These are phyloP conservation scores for Callipepla californica DNA, from an alignment of 2,113 vertebrate species.

Conservation along the genomic window DNA sequence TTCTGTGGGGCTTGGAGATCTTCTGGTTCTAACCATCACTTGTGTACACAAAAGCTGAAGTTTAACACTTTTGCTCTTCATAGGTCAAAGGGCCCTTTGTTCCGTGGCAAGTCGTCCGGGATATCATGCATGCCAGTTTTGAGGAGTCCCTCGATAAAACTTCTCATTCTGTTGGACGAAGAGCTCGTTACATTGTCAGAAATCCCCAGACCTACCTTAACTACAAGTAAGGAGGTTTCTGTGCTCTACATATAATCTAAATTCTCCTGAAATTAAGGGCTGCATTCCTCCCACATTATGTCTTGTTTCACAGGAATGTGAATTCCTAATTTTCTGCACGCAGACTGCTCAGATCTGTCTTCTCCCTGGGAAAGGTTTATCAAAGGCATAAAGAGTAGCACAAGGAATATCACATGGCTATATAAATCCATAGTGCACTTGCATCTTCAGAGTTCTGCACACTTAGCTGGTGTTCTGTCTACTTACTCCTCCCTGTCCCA, in stretches of 20 bases:
- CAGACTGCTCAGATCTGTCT: background rate
- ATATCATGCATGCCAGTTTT: conserved; percentile 90
- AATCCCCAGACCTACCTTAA: conserved; percentile 94
- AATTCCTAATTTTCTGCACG: background rate
- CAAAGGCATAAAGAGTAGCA: background rate
- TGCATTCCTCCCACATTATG: background rate
- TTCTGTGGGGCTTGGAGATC: background rate
- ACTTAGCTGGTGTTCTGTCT: background rate
- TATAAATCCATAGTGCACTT: background rate
- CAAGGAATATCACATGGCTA: background rate
- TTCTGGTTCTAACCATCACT: accelerated
- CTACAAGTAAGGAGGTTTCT: conserved; percentile 84
- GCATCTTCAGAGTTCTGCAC: background rate
- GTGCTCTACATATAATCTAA: background rate
- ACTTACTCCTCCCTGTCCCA: background rate
- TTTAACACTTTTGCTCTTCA: background rate
- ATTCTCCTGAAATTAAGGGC: background rate
- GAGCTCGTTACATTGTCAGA: conserved; percentile 92
- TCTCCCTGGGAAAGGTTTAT: background rate
- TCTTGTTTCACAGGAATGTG: background rate
- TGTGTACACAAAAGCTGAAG: accelerated
- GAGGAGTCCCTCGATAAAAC: conserved; percentile 94
- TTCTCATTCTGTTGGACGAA: conserved; percentile 88
- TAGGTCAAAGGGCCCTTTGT: conserved; percentile 92
- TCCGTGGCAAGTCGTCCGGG: conserved; percentile 91